Base-by-base conservation (phyloP, 2,888 invertebrate genomes). In the Drosophila greeni region DNA sequence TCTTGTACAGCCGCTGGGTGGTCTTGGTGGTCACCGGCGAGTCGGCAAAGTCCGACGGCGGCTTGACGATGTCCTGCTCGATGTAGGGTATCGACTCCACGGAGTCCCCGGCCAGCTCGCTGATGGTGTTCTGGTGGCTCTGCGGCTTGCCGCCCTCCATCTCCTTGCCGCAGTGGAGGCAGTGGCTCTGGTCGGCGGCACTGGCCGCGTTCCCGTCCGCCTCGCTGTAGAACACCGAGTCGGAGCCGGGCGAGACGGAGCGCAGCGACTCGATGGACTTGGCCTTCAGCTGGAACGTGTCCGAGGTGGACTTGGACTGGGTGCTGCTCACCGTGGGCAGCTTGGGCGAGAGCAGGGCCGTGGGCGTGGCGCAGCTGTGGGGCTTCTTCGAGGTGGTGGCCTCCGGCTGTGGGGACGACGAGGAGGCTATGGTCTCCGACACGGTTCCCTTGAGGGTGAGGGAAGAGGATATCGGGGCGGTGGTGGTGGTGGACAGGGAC, bases 191-290 rank as follows among this genome's bases (percentile, higher is more conserved):
- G 60, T 90, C 90, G 29, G 89, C 90, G 31, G 89, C 89, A 66
- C 90, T 90, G 20, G 84, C 85, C 31, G 83, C 85, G 87, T 92
- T 93, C 11, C 85, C 86, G 86, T 92, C 93, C 12, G 92, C 92
- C 87, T 95, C 95, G 85, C 95, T 95, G 89, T 95, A 95, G 89
- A 96, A 96, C 26, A 96, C 96, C 60, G 95, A 95, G 88, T 96
- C 96, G 72, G 95, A 96, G 24, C 96, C 96, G 5, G 96, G 96
- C 82, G 95, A 95, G 39, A 95, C 95, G n/a, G 95, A 95, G 48
- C 96, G 92, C 55, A 96, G 89, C 1, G 95, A 95, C 89, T 96
- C 96, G 45, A 95, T 95, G 76, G 95, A 95, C 65, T 95, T 91
- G 11, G 95, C 95, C 89, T 95, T 95, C 54, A 95, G 87, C 73